Evolutionary conservation across 2,888 invertebrate species (phyloP), one percentile per base, ranked within the genome.

Genomic region (Trichogramma dendrolimi): DNA sequence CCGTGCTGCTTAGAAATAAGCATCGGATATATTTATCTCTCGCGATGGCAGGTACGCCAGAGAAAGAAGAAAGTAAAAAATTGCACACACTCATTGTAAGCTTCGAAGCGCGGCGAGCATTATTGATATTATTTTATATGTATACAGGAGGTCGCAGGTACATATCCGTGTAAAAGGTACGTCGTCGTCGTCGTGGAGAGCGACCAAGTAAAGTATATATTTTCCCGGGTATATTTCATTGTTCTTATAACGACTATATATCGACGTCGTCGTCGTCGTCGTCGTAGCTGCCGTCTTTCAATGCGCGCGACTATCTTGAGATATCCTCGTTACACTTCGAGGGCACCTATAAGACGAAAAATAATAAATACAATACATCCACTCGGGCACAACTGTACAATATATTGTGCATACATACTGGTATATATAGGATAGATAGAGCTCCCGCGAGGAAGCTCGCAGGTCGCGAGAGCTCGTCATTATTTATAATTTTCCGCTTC

Each of bases 401-500:
- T 43, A 10, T 11, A 11, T 44, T 14, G 39, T 46, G 10, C 40
- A 11, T 46, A 48, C n/a, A 41, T 38, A 41, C 52, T 14, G 49
- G 14, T 10, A 27, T 10, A 5, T 47, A 47, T 47, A 14, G 14
- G 14, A 14, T 14, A 14, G 14, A 14, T 27, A 27, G 27, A 27
- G 27, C 47, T 44, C 44, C 11, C 47, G 47, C 10, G n/a, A 11
- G 5, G 47, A 10, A 47, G 47, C 47, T 47, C 11, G 6, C 4
- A 11, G 47, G 8, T 10, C 1, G 44, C 44, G 7, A 10, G 10
- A 47, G 7, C 55, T 48, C 62, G 61, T 65, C 65, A 60, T 65
- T 65, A 65, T 62, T 65, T 65, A 65, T 65, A 65, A 65, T 65
- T 65, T 65, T 65, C 65, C 65, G 62, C 57, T 62, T 55, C 57